These are phyloP conservation scores for Xylophagus ater DNA, from an alignment of 2,888 invertebrate genomes.

Conservation along the genomic window DNA sequence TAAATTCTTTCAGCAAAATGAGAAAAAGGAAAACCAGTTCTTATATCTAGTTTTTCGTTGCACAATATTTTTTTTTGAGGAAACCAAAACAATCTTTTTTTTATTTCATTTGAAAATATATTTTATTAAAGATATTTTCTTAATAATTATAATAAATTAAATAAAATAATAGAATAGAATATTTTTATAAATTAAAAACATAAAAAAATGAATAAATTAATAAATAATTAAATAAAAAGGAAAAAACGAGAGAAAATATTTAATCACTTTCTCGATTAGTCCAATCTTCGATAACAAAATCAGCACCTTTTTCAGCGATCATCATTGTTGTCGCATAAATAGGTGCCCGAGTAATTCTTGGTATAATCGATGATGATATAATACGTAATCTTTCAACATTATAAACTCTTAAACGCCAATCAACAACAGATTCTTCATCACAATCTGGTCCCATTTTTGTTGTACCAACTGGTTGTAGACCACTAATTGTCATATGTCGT, in stretches of 20 bases:
- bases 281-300: slow-evolving; percentile 14
- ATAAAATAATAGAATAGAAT: no score
- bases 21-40: no score
- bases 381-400: slow-evolving; percentile 42
- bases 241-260: neutral
- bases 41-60: no score
- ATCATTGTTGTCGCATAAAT: slow-evolving; percentile 13
- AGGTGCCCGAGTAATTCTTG: slow-evolving; percentile 29
- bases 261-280: neutral
- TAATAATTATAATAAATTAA: no score
- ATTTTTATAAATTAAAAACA: neutral
- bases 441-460: slow-evolving; percentile 47
- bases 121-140: neutral
- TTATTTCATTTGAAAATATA: neutral
- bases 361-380: slow-evolving; percentile 49
- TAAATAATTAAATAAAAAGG: slow-evolving; percentile 2
- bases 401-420: slow-evolving; percentile 37
- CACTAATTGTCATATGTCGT: slow-evolving; percentile 39
- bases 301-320: slow-evolving; percentile 14
- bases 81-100: no score
- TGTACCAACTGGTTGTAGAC: slow-evolving; percentile 55
- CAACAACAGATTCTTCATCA: slow-evolving; percentile 40
- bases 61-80: no score
- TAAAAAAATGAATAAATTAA: neutral
- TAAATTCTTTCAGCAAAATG: no score